phyloP scores from a whole-genome alignment of 35 echinoderm and acorn worm genomes.

The Strongylocentrotus purpuratus region DNA sequence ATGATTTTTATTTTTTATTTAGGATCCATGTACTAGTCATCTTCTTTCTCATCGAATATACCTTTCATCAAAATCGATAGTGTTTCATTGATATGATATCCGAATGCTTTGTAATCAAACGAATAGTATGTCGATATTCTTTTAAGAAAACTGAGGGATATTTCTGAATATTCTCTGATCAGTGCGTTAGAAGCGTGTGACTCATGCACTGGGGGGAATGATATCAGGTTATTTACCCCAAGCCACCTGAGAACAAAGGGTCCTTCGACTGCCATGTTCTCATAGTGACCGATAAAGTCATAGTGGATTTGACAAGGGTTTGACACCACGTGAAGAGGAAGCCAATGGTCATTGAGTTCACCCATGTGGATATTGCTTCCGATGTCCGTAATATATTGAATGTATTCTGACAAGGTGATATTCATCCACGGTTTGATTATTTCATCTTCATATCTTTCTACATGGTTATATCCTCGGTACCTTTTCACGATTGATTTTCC shows the following conservation, averaged over 20 bases:
- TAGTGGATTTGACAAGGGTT: conserved; percentile 69
- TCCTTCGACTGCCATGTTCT: conserved; percentile 71
- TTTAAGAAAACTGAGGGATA: conserved; percentile 54
- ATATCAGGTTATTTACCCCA: conserved; percentile 34
- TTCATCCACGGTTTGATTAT: conserved; percentile 17
- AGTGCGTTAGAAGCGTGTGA: conserved; percentile 42
- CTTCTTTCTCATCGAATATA: conserved; percentile 34
- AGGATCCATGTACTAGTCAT: not conserved
- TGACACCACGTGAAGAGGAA: conserved; percentile 65
- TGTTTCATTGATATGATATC: conserved; percentile 56
- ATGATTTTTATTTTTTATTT: not conserved
- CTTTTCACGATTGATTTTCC: conserved; percentile 54
- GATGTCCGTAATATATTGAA: conserved; percentile 61
- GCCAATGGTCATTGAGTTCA: conserved; percentile 72
- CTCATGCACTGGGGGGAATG: conserved; percentile 56
- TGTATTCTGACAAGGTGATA: conserved; percentile 71
- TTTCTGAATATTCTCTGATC: conserved; percentile 49
- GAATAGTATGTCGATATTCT: conserved; percentile 49
- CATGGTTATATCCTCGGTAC: conserved; percentile 47
- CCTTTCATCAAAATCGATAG: conserved; percentile 22
- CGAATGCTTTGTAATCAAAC: conserved; percentile 73
- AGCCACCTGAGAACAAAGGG: conserved; percentile 67
- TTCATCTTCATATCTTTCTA: conserved; percentile 2
- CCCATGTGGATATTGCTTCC: conserved; percentile 41
- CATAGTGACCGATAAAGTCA: conserved; percentile 82